Conservation (phyloP, 2,888 invertebrate species). For the Emmelina monodactyla region DNA sequence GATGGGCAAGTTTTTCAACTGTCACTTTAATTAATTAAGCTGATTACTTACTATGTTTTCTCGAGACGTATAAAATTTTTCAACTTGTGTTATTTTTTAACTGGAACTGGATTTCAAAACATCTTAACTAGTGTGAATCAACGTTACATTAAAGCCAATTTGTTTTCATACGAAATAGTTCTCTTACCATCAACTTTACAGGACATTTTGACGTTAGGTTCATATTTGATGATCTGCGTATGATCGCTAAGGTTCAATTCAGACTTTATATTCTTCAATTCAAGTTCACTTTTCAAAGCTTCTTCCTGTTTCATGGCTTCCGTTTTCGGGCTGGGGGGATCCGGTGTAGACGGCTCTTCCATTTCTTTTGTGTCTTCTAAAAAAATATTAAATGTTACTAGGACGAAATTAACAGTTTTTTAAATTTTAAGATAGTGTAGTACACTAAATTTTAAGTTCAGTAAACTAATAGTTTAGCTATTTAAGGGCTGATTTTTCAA, state of each 20-base stretch:
- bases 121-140: too few relatives aligned
- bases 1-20: too few relatives aligned
- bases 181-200: conserved; percentile 52
- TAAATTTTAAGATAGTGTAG: too few relatives aligned
- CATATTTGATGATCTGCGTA: conserved; percentile 61
- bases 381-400: background rate
- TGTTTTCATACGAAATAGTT: too few relatives aligned
- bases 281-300: conserved; percentile 42
- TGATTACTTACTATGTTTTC: too few relatives aligned
- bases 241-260: conserved; percentile 57
- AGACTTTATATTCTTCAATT: conserved; percentile 54
- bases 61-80: too few relatives aligned
- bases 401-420: background rate
- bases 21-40: too few relatives aligned
- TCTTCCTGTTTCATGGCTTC: conserved; percentile 41
- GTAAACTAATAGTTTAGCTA: too few relatives aligned
- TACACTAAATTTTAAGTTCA: too few relatives aligned
- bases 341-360: conserved; percentile 20
- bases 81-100: too few relatives aligned
- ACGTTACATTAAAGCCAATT: too few relatives aligned
- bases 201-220: conserved; percentile 38
- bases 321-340: conserved; percentile 23
- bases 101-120: too few relatives aligned
- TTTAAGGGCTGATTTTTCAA: background rate
- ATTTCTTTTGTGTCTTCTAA: conserved; percentile 16